Evolutionary conservation across 30 jellyfish, hydroid and myxozoan species (phyloP).

Genomic region (Aurelia coerulea): DNA sequence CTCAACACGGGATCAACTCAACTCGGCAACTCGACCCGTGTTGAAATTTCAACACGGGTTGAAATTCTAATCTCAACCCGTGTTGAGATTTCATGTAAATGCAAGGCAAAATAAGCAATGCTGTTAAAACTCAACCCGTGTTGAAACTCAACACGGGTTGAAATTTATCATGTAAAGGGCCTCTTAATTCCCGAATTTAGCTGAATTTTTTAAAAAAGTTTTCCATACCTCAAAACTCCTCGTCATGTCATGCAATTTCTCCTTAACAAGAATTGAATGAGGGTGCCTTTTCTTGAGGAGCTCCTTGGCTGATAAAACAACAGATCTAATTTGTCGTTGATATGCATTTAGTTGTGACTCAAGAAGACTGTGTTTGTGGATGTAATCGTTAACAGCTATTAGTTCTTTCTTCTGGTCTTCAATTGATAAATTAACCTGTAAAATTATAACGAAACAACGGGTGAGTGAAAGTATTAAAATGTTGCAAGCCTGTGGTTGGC

Average conservation of each 20-base stretch:
- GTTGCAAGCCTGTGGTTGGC: no score
- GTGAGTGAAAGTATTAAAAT: no score
- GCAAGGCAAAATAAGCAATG: no score
- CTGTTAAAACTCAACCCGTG: no score
- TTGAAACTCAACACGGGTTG: no score
- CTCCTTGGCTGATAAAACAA: constrained; percentile 18
- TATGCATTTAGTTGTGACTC: constrained; percentile 44
- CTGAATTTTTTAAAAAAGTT: neutral
- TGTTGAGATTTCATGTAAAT: no score
- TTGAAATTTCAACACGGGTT: no score
- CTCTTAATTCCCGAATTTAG: no score
- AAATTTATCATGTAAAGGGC: no score
- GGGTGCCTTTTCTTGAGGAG: constrained; percentile 30
- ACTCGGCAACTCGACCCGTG: no score
- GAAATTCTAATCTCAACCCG: no score
- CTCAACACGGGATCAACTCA: no score
- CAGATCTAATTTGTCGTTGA: constrained; percentile 15
- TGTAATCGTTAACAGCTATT: constrained; percentile 31
- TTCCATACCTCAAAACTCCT: constrained; percentile 31
- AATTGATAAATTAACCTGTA: constrained; percentile 33
- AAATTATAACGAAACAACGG: neutral
- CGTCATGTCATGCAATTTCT: constrained; percentile 12
- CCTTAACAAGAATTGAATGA: constrained; percentile 19
- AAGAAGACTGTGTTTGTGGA: constrained; percentile 53
- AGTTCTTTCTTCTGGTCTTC: constrained; percentile 42